Conservation (phyloP, 2,797 vertebrate genomes). For the Notolepis coatsorum region DNA sequence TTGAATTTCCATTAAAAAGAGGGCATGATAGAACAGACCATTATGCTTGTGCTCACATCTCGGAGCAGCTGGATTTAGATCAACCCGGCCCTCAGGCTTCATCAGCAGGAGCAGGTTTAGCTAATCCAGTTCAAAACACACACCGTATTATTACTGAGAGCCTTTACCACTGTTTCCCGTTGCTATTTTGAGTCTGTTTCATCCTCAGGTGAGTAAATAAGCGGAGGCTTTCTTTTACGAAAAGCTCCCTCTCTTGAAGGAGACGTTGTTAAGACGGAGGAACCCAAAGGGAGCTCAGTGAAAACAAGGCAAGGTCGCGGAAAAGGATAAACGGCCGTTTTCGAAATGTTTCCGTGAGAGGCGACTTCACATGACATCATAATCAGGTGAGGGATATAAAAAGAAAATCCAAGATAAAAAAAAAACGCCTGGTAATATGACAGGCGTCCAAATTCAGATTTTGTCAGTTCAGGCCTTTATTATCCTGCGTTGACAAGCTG, state of each 20-base stretch:
- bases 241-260: slow-evolving; percentile 23
- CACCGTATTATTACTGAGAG: slow-evolving; percentile 11
- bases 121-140: slow-evolving; percentile 15
- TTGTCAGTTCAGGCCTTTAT: no score
- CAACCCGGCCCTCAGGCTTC: slow-evolving; percentile 45
- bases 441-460: no score
- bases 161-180: slow-evolving; percentile 12
- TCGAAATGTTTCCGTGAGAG: slow-evolving; percentile 40
- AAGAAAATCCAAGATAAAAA: slow-evolving; percentile 44
- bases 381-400: slow-evolving; percentile 19
- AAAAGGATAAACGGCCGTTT: slow-evolving; percentile 51
- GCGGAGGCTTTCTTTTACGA: slow-evolving; percentile 36
- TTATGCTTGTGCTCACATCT: slow-evolving; percentile 34
- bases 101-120: slow-evolving; percentile 44
- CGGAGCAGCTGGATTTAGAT: slow-evolving; percentile 47
- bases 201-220: slow-evolving; percentile 20
- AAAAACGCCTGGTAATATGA: no score
- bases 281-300: slow-evolving; percentile 21
- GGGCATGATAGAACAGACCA: slow-evolving; percentile 65
- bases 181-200: slow-evolving; percentile 42
- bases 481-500: no score
- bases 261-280: slow-evolving; percentile 23
- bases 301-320: slow-evolving; percentile 36
- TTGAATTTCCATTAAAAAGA: slow-evolving; percentile 51
- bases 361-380: neutral